Conservation (phyloP, 2,888 invertebrate genomes). For the Hofmannophila pseudospretella region DNA sequence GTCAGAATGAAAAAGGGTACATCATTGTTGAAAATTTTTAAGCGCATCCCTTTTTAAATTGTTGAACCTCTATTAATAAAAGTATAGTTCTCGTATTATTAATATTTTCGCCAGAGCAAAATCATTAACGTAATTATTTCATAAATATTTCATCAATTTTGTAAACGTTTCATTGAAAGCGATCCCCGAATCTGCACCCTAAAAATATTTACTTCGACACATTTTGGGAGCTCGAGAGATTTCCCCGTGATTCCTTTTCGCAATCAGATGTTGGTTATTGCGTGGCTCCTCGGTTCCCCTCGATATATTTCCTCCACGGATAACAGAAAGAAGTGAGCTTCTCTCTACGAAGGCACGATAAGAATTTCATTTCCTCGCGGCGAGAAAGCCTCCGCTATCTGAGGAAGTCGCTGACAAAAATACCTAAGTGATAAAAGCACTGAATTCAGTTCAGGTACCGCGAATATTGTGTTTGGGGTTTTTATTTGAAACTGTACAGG, state of each 20-base stretch:
- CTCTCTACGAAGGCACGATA: conserved; percentile 70
- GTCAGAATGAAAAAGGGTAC: conserved; percentile 75
- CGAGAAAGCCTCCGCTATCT: conserved; percentile 66
- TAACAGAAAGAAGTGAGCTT: conserved; percentile 69
- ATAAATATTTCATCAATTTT: too few species aligned
- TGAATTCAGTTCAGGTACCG: conserved; percentile 57
- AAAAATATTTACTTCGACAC: conserved; percentile 34
- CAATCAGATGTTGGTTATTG: conserved; percentile 68
- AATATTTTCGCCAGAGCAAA: neutral
- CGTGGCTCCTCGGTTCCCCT: conserved; percentile 39
- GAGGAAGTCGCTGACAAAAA: conserved; percentile 72
- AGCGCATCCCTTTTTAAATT: conserved; percentile 55
- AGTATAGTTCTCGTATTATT: conserved; percentile 16
- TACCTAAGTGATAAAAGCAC: conserved; percentile 71
- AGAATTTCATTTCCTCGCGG: conserved; percentile 77
- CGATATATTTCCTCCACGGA: conserved; percentile 70
- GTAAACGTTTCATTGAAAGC: conserved; percentile 16
- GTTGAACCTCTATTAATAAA: conserved; percentile 47
- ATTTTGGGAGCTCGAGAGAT: conserved; percentile 46
- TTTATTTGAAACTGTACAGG: conserved; percentile 22
- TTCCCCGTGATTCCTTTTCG: conserved; percentile 51
- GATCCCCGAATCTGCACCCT: conserved; percentile 16
- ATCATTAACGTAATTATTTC: too few species aligned
- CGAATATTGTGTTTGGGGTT: conserved; percentile 37
- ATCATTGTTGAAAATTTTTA: conserved; percentile 73